These are phyloP conservation scores for Fabriciana adippe DNA, from an alignment of 2,888 invertebrate genomes.

Conservation along the genomic window DNA sequence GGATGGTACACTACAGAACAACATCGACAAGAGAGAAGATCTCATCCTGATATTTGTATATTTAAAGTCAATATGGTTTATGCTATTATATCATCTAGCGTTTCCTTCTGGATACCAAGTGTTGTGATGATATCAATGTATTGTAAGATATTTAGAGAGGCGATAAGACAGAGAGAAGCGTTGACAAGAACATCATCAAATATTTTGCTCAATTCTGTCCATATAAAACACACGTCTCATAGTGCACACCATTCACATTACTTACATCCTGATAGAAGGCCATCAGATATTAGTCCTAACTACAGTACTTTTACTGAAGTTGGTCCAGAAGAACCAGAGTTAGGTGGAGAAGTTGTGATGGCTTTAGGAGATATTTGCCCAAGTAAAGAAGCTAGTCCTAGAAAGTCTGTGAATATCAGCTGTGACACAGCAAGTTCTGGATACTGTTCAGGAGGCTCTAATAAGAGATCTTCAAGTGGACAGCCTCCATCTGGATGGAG, in stretches of 20 bases:
- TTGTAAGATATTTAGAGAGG: conserved; percentile 91
- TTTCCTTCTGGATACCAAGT: conserved; percentile 97
- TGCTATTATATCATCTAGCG: conserved; percentile 93
- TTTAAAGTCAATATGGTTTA: conserved; percentile 94
- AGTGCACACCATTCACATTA: conserved; percentile 84
- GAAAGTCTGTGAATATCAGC: conserved; percentile 76
- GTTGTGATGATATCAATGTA: conserved; percentile 96
- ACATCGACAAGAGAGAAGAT: conserved; percentile 84
- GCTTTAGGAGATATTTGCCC: conserved; percentile 72
- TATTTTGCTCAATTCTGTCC: conserved; percentile 91
- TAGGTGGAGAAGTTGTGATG: conserved; percentile 71
- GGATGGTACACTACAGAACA: conserved; percentile 96
- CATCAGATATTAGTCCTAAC: conserved; percentile 76
- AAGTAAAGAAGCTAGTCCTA: conserved; percentile 77
- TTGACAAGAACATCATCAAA: conserved; percentile 93
- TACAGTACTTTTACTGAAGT: conserved; percentile 79
- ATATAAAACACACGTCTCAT: conserved; percentile 90
- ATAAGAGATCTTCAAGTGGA: conserved; percentile 73
- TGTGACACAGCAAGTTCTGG: conserved; percentile 79
- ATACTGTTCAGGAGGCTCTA: conserved; percentile 77
- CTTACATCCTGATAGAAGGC: conserved; percentile 72
- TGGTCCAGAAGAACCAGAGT: conserved; percentile 73
- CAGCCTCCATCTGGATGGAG: conserved; percentile 82
- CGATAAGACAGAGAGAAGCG: conserved; percentile 91
- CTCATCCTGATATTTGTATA: conserved; percentile 88